Conservation (phyloP, 2,113 vertebrate genomes). For the Mormyrus lacerda region DNA sequence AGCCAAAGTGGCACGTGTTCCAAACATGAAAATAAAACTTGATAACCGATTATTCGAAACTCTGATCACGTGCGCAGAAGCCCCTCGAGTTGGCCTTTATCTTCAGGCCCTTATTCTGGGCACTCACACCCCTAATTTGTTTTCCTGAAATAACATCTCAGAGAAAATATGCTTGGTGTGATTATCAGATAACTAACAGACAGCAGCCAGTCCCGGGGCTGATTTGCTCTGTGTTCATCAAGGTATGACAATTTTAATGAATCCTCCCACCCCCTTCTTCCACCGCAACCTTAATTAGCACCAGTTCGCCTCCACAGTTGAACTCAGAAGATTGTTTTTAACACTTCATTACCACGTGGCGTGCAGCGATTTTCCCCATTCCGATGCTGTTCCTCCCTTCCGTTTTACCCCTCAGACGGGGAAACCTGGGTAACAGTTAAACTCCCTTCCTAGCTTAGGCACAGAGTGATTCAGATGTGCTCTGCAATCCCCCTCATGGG, state of each 20-base stretch:
- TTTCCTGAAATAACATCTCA: background rate
- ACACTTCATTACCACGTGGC: conserved; percentile 18
- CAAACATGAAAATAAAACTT: conserved; percentile 35
- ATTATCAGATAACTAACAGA: conserved; percentile 14
- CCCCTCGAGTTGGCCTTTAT: conserved; percentile 16
- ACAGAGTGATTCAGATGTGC: background rate
- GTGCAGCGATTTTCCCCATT: conserved; percentile 4
- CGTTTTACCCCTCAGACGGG: background rate
- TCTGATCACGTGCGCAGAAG: conserved; percentile 30
- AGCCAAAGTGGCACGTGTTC: conserved; percentile 36
- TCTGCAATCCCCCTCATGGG: background rate
- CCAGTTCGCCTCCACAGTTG: background rate
- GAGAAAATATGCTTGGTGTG: conserved; percentile 2
- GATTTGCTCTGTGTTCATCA: conserved; percentile 17
- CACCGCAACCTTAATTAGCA: conserved; percentile 20
- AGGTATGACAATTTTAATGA: conserved; percentile 44
- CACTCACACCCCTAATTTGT: conserved; percentile 10
- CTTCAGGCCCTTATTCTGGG: conserved; percentile 17
- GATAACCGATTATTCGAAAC: conserved; percentile 49
- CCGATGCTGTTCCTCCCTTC: background rate
- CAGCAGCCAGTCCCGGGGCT: background rate
- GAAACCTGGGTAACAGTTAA: background rate
- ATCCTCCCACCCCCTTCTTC: background rate
- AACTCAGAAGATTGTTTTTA: conserved; percentile 18
- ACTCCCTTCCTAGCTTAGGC: background rate